Conservation (phyloP, 2,888 invertebrate genomes). For the Chalcis sispes region DNA sequence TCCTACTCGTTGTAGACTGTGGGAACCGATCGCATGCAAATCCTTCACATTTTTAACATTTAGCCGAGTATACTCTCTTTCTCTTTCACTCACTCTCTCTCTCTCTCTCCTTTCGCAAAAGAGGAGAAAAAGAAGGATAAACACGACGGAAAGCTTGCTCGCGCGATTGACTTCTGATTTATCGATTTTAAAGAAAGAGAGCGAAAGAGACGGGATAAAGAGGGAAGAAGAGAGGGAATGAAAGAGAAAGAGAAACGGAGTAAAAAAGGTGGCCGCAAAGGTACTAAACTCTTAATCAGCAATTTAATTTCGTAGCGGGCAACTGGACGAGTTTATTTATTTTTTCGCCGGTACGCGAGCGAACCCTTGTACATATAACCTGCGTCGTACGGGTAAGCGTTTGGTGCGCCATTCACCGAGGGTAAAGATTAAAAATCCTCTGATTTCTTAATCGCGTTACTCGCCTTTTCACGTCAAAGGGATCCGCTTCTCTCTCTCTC, state of each 20-base stretch:
- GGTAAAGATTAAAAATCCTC: constrained; percentile 72
- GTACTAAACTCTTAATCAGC: constrained; percentile 70
- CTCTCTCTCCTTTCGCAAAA: background rate
- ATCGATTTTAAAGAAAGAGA: background rate
- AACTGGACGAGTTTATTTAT: constrained; percentile 71
- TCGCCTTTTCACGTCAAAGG: constrained; percentile 39
- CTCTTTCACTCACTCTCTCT: too few relatives aligned
- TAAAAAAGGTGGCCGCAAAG: background rate
- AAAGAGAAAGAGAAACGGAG: constrained; percentile 1
- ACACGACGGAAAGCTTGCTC: background rate
- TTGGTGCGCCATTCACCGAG: constrained; percentile 56
- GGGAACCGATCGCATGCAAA: constrained; percentile 28
- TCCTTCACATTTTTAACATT: constrained; percentile 13
- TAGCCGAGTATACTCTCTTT: background rate
- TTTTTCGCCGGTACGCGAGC: constrained; percentile 68
- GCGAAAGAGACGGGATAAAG: background rate
- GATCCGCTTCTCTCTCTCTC: background rate
- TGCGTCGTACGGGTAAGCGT: too few relatives aligned
- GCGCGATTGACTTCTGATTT: constrained; percentile 38
- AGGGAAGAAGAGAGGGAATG: background rate
- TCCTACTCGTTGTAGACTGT: background rate
- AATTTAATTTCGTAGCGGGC: constrained; percentile 69
- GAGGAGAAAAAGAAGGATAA: constrained; percentile 1
- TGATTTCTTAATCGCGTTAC: constrained; percentile 74
- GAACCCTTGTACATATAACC: too few relatives aligned